phyloP scores from a whole-genome alignment of 1,140 invertebrate genomes.

The Periplaneta americana region DNA sequence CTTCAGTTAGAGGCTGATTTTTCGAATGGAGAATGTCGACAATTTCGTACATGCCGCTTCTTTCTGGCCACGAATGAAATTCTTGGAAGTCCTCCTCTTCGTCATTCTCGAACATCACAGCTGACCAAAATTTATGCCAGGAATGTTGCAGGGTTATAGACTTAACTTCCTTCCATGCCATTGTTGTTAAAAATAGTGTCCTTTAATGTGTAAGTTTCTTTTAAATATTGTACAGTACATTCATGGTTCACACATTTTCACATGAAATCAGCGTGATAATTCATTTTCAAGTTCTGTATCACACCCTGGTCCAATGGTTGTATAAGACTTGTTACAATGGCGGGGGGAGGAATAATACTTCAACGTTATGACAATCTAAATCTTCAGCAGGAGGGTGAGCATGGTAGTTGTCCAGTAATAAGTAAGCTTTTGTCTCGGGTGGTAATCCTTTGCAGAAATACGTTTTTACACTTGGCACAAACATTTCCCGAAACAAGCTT shows the following conservation, averaged over 20 bases:
- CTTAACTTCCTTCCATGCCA: too few relatives aligned
- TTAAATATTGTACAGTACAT: too few relatives aligned
- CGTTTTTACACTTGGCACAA: not conserved
- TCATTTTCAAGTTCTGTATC: not conserved
- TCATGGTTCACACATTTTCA: not conserved
- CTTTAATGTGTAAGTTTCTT: too few relatives aligned
- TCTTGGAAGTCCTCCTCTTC: not conserved
- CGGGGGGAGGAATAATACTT: not conserved
- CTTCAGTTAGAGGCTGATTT: too few relatives aligned
- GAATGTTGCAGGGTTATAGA: not conserved
- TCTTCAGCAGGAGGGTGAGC: not conserved
- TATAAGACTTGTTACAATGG: not conserved
- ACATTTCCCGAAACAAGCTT: not conserved
- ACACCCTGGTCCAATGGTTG: not conserved
- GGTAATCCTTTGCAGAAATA: not conserved
- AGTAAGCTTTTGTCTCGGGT: not conserved
- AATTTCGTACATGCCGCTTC: too few relatives aligned
- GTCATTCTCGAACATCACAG: not conserved
- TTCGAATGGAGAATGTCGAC: too few relatives aligned
- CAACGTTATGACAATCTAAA: not conserved
- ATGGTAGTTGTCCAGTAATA: not conserved
- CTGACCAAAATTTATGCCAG: not conserved
- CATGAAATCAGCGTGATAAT: not conserved
- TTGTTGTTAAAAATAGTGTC: too few relatives aligned
- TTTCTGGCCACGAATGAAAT: too few relatives aligned